Evolutionary conservation across 2,113 vertebrate genomes (phyloP).

Genomic region (Scalopus aquaticus): DNA sequence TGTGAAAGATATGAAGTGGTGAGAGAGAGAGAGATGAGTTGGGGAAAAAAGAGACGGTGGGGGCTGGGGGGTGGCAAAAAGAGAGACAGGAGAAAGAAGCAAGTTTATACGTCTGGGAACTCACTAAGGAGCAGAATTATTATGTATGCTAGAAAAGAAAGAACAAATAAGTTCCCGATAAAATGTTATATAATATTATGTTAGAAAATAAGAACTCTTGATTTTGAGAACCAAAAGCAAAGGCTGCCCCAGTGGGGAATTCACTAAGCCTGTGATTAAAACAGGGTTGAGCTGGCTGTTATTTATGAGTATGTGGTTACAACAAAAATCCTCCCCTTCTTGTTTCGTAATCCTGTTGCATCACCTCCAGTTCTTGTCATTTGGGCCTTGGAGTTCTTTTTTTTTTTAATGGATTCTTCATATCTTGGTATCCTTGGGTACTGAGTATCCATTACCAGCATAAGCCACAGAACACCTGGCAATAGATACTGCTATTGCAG

Average conservation of each 20-base stretch:
- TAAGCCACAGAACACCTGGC: not conserved
- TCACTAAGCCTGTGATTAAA: conserved; percentile 39
- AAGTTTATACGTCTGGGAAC: not conserved
- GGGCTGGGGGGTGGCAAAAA: too few species aligned
- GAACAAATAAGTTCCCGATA: not conserved
- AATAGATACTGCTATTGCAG: not conserved
- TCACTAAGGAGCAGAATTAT: not conserved
- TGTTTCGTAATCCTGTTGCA: not conserved
- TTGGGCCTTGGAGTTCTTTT: not conserved
- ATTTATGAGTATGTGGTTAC: conserved; percentile 53
- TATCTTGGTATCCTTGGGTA: not conserved
- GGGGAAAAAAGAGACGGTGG: too few species aligned
- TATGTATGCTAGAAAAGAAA: not conserved
- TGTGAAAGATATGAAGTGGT: not conserved
- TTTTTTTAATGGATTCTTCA: not conserved
- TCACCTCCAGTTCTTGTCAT: not conserved
- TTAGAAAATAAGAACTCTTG: not conserved
- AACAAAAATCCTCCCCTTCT: conserved; percentile 21
- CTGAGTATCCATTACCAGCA: not conserved
- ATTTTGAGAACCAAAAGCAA: not conserved
- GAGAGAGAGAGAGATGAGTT: not conserved
- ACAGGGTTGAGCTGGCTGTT: conserved; percentile 48
- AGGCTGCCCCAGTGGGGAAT: not conserved
- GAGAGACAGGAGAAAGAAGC: not conserved
- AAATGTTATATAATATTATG: not conserved